phyloP scores from a whole-genome alignment of 1,140 invertebrate genomes.

The Luehdorfia chinensis region DNA sequence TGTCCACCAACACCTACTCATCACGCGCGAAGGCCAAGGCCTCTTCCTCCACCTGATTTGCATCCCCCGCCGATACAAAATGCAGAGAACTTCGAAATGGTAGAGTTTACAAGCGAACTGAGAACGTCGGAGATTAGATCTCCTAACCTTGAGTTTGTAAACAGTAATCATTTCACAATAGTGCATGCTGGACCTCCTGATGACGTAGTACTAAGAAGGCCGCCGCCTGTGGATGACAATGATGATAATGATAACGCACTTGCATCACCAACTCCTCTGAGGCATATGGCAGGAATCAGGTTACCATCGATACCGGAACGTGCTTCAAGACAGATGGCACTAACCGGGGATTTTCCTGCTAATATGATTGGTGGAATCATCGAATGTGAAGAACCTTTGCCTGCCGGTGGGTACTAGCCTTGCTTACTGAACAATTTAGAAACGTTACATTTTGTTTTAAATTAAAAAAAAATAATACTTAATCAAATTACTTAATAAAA shows the following conservation, averaged over 20 bases:
- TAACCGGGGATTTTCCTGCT: slow-evolving; percentile 79
- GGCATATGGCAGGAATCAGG: slow-evolving; percentile 85
- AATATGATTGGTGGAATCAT: slow-evolving; percentile 74
- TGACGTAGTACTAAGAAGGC: slow-evolving; percentile 55
- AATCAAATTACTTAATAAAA: too few relatives aligned
- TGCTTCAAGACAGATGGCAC: slow-evolving; percentile 79
- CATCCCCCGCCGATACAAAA: slow-evolving; percentile 72
- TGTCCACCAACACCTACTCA: slow-evolving; percentile 91
- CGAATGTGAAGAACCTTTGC: slow-evolving; percentile 88
- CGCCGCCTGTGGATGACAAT: slow-evolving; percentile 44
- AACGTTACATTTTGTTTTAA: too few relatives aligned
- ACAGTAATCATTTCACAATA: slow-evolving; percentile 71
- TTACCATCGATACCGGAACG: slow-evolving; percentile 90
- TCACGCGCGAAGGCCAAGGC: slow-evolving; percentile 82
- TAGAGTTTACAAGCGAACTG: slow-evolving; percentile 70
- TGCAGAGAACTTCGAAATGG: slow-evolving; percentile 65
- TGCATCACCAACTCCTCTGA: slow-evolving; percentile 79
- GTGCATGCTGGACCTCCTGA: slow-evolving; percentile 68
- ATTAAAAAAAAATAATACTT: too few relatives aligned
- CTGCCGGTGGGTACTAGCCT: slow-evolving; percentile 85
- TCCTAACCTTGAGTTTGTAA: slow-evolving; percentile 72
- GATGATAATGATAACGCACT: slow-evolving; percentile 68
- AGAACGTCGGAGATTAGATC: slow-evolving; percentile 74
- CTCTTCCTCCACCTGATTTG: slow-evolving; percentile 67
- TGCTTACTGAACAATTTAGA: too few relatives aligned